phyloP scores from a whole-genome alignment of 2,888 invertebrate species.

The Drosophila hamatofila region DNA sequence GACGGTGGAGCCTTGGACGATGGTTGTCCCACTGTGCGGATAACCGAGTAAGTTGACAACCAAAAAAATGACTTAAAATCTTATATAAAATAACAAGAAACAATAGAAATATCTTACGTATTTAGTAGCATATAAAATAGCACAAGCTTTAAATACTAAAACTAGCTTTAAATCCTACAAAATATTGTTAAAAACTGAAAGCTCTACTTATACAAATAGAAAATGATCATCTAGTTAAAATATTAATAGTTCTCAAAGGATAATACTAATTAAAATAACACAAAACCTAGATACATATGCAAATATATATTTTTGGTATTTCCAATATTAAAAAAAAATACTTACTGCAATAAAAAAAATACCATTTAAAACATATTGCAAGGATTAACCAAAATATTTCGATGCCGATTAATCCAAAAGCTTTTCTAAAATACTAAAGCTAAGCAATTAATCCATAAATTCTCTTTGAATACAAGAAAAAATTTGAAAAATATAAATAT shows the following conservation, averaged over 20 bases:
- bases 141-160: not conserved
- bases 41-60: conserved; percentile 88
- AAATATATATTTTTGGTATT: not conserved
- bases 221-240: not conserved
- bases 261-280: not conserved
- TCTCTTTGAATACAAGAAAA: too few relatives aligned
- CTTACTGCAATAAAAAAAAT: too few relatives aligned
- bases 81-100: not conserved
- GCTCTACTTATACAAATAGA: not conserved
- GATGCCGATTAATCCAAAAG: not conserved
- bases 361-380: not conserved
- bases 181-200: not conserved
- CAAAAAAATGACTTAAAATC: not conserved
- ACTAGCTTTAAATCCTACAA: conserved; percentile 2
- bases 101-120: not conserved
- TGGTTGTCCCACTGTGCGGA: conserved; percentile 88
- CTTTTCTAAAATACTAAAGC: not conserved
- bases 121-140: not conserved
- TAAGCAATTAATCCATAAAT: too few relatives aligned
- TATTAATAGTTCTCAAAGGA: not conserved
- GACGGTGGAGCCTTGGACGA: conserved; percentile 76
- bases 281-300: not conserved
- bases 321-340: too few relatives aligned
- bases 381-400: not conserved
- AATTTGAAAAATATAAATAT: too few relatives aligned